These are phyloP conservation scores for Entelurus aequoreus DNA, from an alignment of 2,113 vertebrate species.

Conservation along the genomic window DNA sequence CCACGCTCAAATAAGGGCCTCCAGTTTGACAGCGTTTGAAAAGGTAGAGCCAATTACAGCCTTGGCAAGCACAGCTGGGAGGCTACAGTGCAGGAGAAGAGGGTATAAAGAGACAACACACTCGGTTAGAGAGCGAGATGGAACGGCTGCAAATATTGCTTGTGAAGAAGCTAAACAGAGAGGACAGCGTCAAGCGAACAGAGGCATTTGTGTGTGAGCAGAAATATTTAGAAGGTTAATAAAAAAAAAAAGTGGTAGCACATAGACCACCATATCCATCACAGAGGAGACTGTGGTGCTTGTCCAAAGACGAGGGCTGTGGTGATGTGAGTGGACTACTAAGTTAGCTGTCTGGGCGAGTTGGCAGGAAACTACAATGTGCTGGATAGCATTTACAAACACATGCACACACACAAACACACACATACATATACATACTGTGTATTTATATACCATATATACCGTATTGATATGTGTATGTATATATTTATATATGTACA, in stretches of 20 bases:
- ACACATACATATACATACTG: slow-evolving; percentile 1
- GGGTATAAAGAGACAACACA: too few species aligned
- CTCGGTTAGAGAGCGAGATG: slow-evolving; percentile 18
- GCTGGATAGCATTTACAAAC: slow-evolving; percentile 19
- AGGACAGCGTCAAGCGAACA: slow-evolving; percentile 62
- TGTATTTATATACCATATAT: not conserved
- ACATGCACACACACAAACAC: not conserved
- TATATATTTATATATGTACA: too few species aligned
- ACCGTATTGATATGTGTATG: too few species aligned
- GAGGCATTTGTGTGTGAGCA: slow-evolving; percentile 47
- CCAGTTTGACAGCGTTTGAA: too few species aligned
- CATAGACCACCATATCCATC: slow-evolving; percentile 66
- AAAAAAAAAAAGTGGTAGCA: slow-evolving; percentile 67
- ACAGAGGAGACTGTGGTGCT: slow-evolving; percentile 71
- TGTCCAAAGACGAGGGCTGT: slow-evolving; percentile 52
- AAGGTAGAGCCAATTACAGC: too few species aligned
- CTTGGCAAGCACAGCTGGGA: too few species aligned
- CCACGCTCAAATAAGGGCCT: too few species aligned
- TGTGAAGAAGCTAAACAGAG: slow-evolving; percentile 67
- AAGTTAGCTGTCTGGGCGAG: slow-evolving; percentile 45
- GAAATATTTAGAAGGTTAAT: slow-evolving; percentile 73
- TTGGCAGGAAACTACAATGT: slow-evolving; percentile 35
- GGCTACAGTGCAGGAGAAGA: too few species aligned
- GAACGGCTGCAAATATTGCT: slow-evolving; percentile 72
- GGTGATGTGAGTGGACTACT: slow-evolving; percentile 60